A percentile compares a stretch with the other conserved stretches of the same genome.
phyloP scores from a whole-genome alignment of 2,888 invertebrate species.

The Drosophila neoperkinsi region DNA sequence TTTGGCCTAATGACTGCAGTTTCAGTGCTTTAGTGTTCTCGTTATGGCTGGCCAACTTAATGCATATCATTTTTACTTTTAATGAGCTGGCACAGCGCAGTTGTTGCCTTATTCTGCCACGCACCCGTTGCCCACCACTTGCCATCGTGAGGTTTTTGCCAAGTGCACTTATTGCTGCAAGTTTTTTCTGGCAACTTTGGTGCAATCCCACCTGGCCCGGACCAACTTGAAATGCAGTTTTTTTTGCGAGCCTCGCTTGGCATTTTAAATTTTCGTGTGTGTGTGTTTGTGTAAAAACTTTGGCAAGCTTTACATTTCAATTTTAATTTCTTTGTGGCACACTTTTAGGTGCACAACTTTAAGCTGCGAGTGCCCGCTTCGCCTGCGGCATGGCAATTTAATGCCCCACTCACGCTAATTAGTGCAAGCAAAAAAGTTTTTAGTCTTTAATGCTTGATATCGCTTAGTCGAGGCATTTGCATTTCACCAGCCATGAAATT shows the following conservation, averaged over 20 bases:
- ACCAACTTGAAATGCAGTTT: conserved; percentile 63
- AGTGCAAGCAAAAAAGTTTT: conserved; percentile 48
- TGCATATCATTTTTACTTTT: conserved; percentile 78
- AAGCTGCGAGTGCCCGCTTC: conserved; percentile 48
- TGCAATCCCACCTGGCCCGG: conserved; percentile 60
- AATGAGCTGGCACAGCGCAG: conserved; percentile 66
- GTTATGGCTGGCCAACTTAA: conserved; percentile 69
- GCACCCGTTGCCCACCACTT: neutral
- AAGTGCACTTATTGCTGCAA: conserved; percentile 78
- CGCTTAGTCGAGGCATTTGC: conserved; percentile 45
- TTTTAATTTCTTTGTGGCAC: conserved; percentile 71
- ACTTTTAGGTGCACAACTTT: conserved; percentile 55
- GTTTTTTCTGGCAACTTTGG: conserved; percentile 62
- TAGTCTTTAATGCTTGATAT: conserved; percentile 26
- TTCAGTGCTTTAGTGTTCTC: conserved; percentile 60
- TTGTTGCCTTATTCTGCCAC: conserved; percentile 17
- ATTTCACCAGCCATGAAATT: conserved; percentile 46
- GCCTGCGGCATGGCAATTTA: conserved; percentile 36
- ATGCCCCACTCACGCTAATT: conserved; percentile 68
- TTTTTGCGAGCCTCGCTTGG: conserved; percentile 49
- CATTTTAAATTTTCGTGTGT: conserved; percentile 68
- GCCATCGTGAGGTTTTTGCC: conserved; percentile 30
- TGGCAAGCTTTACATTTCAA: conserved; percentile 74
- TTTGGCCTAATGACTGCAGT: conserved; percentile 68
- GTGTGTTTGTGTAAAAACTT: conserved; percentile 51